Evolutionary conservation across 1,140 invertebrate species (phyloP), one percentile per base, ranked within the genome.

Genomic region (Maconellicoccus hirsutus): DNA sequence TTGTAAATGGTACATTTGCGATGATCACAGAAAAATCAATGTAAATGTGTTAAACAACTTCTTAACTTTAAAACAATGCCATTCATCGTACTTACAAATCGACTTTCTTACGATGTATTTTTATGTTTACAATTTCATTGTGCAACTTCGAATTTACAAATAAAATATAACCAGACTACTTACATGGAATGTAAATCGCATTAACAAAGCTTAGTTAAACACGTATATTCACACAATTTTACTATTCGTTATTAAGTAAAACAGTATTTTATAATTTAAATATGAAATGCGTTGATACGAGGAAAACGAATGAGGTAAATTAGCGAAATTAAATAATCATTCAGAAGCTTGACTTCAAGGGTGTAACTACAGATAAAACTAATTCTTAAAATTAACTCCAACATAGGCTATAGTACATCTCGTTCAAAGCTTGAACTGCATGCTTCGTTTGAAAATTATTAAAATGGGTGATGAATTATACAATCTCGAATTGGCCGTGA

Each of bases 171-270:
- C 42, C 42, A 19, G 42, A 52, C 42, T 52, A 52, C 10, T 52
- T 52, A 52, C 42, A 52, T 52, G 42, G 42, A 52, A 52, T 52
- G 42, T 52, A 52, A 52, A 16, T 52, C n/a, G 42, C 42, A 52
- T 16, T 52, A 52, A 52, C 42, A 52, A 66, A 23, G 10, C 21
- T 66, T 23, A 23, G 19, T 66, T 66, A 14, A 66, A 66, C 21
- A 26, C 8, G 10, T 66, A 23, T 25, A 66, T 25, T 66, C 61
- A 66, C 61, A 66, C 21, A 66, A n/a, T n/a, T 23, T 66, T 23
- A 26, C 21, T 26, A 66, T 25, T 66, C 61, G 61, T 66, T 66
- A 66, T 23, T 25, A 66, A 66, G 10, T 66, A 66, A 66, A 66
- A 26, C 21, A 16, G 25, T 25, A 26, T 2, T 61, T 61, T 66